Evolutionary conservation across 2,888 invertebrate species (phyloP), one percentile per base, ranked within the genome.

Genomic region (Cotesia congregata): DNA sequence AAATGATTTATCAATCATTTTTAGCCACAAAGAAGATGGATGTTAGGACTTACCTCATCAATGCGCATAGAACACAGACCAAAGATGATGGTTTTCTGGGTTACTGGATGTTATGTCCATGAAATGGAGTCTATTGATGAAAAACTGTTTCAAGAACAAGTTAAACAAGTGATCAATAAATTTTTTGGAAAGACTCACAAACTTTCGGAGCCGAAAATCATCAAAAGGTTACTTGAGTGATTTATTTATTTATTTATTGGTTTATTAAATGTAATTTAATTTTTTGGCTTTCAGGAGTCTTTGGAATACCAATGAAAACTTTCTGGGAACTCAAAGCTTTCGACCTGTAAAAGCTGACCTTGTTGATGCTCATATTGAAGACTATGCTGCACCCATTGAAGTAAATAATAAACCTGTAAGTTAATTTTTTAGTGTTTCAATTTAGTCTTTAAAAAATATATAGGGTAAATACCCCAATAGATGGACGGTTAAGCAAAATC

Each of bases 321-420:
- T 94, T 0, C 90, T 92, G 62, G 96, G 96, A 5, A 93, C 94
- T 0, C 96, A 95, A 86, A 91, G 93, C 1, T 94, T 91, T 85
- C 90, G 92, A 80, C 92, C 91, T 77, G 78, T 92, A n/a, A 86
- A 90, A 12, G 88, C 91, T 0, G 91, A 92, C 1, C 84, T 87
- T 41, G 84, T 89, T 67, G 90, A 92, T 0, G 89, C 90, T 4
- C 90, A 90, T 9, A 88, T 92, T 2, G 82, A 85, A 0, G 90
- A 91, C 79, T 88, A 95, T n/a, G 92, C 91, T 0, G 87, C 89
- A 75, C 94, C 95, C 0, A 81, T 84, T 30, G 50, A 64, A 17
- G 73, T 78, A 50, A 84, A 87, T 6, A 91, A 90, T 0, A 89
- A 88, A 79, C 91, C 83, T 4, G 85, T 85, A 79, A 78, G 78